phyloP scores from a whole-genome alignment of 2,888 invertebrate genomes.

The Rhagium mordax region DNA sequence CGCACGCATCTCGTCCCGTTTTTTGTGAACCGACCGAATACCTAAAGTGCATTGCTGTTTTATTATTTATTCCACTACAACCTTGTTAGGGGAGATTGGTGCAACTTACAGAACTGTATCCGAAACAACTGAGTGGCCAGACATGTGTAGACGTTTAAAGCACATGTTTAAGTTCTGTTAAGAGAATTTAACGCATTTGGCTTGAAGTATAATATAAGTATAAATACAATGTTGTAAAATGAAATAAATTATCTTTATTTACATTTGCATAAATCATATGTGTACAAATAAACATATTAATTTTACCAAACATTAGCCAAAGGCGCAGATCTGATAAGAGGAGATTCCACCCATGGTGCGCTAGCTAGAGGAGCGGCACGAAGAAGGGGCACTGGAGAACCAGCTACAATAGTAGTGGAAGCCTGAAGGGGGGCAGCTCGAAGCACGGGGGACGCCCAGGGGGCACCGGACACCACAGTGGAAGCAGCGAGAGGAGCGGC shows the following conservation, averaged over 20 bases:
- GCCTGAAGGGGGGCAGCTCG: background rate
- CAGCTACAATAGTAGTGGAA: background rate
- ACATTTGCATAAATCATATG: background rate
- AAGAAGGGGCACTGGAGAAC: background rate
- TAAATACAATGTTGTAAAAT: background rate
- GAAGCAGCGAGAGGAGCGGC: background rate
- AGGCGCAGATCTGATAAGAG: background rate
- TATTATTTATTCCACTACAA: too few species aligned
- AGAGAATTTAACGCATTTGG: too few species aligned
- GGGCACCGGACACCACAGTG: background rate
- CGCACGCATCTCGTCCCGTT: too few species aligned
- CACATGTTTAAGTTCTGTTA: too few species aligned
- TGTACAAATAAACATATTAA: background rate
- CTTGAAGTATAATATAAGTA: too few species aligned
- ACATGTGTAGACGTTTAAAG: too few species aligned
- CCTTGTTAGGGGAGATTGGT: too few species aligned
- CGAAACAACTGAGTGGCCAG: too few species aligned
- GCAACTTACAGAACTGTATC: too few species aligned
- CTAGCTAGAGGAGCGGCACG: background rate
- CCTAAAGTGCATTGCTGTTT: too few species aligned
- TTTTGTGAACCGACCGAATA: too few species aligned
- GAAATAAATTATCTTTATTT: constrained; percentile 15
- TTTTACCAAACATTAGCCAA: constrained; percentile 4
- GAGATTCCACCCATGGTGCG: background rate
- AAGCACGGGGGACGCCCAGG: background rate